Evolutionary conservation across 1,140 invertebrate species (phyloP).

Genomic region (Drosophila mauritiana): DNA sequence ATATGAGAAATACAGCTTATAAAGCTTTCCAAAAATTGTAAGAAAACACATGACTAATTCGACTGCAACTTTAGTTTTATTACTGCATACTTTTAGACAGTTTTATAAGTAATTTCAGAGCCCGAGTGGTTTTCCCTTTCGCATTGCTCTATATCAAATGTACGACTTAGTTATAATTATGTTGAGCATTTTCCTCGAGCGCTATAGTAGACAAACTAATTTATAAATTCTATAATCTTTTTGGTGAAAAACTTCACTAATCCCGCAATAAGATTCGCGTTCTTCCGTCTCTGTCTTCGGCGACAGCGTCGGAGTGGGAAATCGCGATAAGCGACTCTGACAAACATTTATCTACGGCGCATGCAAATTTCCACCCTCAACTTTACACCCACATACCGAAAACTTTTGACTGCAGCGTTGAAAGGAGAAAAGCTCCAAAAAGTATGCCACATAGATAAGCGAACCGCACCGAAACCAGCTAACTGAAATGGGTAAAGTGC

Average conservation of each 20-base stretch:
- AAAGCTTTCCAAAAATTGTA: neutral
- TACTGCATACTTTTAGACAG: neutral
- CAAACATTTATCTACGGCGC: conserved; percentile 57
- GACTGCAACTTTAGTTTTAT: too few species aligned
- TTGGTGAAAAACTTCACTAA: conserved; percentile 29
- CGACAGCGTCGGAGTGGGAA: conserved; percentile 14
- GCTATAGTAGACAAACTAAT: conserved; percentile 5
- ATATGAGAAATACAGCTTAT: neutral
- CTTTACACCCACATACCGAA: conserved; percentile 24
- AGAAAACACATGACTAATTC: neutral
- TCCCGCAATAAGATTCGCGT: conserved; percentile 21
- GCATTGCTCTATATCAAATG: too few species aligned
- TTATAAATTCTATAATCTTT: conserved; percentile 31
- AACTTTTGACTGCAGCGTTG: conserved; percentile 59
- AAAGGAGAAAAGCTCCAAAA: conserved; percentile 54
- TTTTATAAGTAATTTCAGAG: neutral
- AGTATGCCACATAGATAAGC: conserved; percentile 67
- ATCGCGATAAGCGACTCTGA: conserved; percentile 54
- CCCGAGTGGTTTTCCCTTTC: too few species aligned
- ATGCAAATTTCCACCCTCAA: conserved; percentile 56
- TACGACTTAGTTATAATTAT: neutral
- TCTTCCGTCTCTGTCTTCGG: neutral
- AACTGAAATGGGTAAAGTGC: conserved; percentile 49
- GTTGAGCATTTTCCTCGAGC: too few species aligned
- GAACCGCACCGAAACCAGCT: conserved; percentile 42